These are phyloP conservation scores for Xiphophorus birchmanni DNA, from an alignment of 2,797 vertebrate species.

Conservation along the genomic window DNA sequence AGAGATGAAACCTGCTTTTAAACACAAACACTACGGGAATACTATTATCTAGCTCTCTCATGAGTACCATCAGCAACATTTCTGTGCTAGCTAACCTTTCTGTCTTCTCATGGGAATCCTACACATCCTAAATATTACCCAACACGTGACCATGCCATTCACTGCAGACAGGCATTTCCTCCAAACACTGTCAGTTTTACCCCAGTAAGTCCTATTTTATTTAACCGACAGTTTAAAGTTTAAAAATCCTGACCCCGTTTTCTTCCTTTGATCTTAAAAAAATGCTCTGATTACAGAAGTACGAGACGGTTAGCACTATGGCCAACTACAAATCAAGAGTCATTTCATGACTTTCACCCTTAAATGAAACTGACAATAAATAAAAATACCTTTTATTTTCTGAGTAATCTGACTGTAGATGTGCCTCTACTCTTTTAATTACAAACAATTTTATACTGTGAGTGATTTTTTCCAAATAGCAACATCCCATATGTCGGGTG, in stretches of 20 bases:
- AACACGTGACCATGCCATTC: not conserved
- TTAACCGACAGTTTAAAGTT: not conserved
- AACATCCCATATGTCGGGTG: constrained; percentile 11
- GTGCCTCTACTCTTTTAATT: not conserved
- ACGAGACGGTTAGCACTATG: not conserved
- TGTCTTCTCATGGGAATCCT: not conserved
- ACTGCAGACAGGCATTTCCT: not conserved
- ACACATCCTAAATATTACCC: not conserved
- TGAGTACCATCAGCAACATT: not conserved
- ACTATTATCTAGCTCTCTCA: not conserved
- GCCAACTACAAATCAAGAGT: not conserved
- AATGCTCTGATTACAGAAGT: not conserved
- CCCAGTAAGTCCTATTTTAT: not conserved
- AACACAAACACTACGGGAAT: not conserved
- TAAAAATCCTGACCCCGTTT: not conserved
- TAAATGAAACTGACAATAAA: not conserved
- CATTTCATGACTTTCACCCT: not conserved
- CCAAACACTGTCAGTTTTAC: not conserved
- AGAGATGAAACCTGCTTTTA: not conserved
- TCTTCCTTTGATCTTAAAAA: not conserved
- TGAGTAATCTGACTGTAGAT: not conserved
- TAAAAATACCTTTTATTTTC: not conserved
- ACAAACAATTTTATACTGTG: constrained; percentile 8
- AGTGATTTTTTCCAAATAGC: constrained; percentile 8
- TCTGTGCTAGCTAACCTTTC: not conserved